Evolutionary conservation across 2,113 vertebrate species (phyloP), one percentile per base, ranked within the genome.

Genomic region (Cromileptes altivelis): DNA sequence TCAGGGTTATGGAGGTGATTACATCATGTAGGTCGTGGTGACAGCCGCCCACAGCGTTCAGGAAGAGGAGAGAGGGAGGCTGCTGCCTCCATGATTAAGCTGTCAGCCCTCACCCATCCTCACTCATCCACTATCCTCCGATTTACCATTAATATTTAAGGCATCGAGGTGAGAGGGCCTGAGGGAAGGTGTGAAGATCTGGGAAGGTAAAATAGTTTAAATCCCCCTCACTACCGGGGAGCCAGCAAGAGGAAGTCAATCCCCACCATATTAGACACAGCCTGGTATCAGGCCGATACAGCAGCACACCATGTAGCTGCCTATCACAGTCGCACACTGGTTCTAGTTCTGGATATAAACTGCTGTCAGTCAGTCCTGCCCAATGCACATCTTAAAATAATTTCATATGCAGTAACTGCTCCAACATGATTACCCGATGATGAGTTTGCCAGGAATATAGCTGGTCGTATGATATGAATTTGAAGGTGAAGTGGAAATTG

Each of bases 71-170:
- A 84, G 75, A 85, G 73, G 65, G 88, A 83, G 86, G 89, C 89
- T 85, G 84, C 83, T 82, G 85, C 88, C 81, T 88, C 85, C 88
- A 90, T 94, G 94, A 95, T 95, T 94, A 91, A 95, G 94, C 89
- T 95, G 94, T 95, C 93, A 94, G 70, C 77, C 85, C 86, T 86
- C 84, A 81, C 75, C 75, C 89, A 65, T 89, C 84, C 83, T 90
- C 89, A 86, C 89, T 88, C 89, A 80, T 82, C 88, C 87, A 68
- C 87, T 82, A 83, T 89, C 91, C 90, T 77, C 76, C 71, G 78
- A 88, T 93, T 93, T 86, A 78, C 84, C 86, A 94, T 95, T 93
- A 95, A 95, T 95, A 95, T 95, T 94, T 94, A 92, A 95, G 86
- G 77, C 81, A 84, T 67, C 21, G 82, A 88, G 91, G 92, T 92